phyloP scores from a whole-genome alignment of 2,113 vertebrate species.

The Upupa epops region DNA sequence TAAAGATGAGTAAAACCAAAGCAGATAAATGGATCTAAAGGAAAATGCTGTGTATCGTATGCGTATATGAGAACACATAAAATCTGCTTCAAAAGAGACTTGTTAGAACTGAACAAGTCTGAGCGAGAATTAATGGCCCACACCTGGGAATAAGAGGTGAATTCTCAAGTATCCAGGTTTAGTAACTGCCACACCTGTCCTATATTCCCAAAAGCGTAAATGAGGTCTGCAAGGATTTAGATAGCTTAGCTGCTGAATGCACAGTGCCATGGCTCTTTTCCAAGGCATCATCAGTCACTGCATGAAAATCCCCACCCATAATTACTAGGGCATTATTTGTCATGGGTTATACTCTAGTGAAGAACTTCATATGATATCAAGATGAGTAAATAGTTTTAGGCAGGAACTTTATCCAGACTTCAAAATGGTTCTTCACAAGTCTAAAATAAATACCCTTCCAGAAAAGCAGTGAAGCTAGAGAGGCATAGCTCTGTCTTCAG shows the following conservation, averaged over 20 bases:
- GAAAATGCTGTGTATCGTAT: background rate
- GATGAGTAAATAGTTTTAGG: conserved; percentile 24
- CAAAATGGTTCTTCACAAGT: conserved; percentile 9
- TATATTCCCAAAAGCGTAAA: conserved; percentile 65
- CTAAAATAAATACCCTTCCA: conserved; percentile 3
- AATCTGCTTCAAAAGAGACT: conserved; percentile 45
- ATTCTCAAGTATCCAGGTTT: conserved; percentile 59
- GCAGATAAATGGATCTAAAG: background rate
- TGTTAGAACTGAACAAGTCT: conserved; percentile 54
- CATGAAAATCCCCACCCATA: conserved; percentile 62
- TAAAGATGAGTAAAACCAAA: background rate
- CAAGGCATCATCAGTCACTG: conserved; percentile 50
- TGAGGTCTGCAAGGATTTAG: conserved; percentile 60
- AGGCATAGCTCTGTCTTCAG: background rate
- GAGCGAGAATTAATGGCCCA: conserved; percentile 56
- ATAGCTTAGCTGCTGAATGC: conserved; percentile 60
- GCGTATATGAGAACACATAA: background rate
- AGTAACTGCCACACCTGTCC: conserved; percentile 69
- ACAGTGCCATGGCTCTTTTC: conserved; percentile 14
- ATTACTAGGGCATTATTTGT: conserved; percentile 44
- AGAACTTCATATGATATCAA: conserved; percentile 48
- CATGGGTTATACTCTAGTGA: background rate
- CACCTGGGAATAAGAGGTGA: conserved; percentile 54
- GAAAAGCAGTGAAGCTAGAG: background rate
- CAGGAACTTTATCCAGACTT: conserved; percentile 34